Percentiles rank a stretch among this genome's conserved stretches.
Evolutionary conservation across 2,113 vertebrate species (phyloP).

Genomic region (Oncorhynchus masou): DNA sequence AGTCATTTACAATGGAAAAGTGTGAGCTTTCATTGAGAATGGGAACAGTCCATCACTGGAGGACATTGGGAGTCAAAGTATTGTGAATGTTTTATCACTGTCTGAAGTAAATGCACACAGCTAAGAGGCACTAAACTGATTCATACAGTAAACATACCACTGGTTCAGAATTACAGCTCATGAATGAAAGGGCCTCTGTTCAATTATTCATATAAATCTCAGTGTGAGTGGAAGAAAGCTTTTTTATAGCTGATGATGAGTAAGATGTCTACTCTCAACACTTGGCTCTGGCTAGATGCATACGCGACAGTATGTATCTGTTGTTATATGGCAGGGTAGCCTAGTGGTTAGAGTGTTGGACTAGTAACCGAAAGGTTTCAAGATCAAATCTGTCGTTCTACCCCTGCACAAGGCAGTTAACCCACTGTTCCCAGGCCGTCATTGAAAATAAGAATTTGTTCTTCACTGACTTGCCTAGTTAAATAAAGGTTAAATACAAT

Average conservation of each 20-base stretch:
- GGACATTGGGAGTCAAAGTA: not conserved
- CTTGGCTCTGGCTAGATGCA: not conserved
- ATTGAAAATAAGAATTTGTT: too few relatives aligned
- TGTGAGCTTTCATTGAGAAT: not conserved
- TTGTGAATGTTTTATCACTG: slow-evolving; percentile 8
- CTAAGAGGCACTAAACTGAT: not conserved
- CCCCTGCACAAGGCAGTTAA: too few relatives aligned
- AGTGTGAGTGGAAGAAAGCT: not conserved
- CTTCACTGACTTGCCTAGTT: too few relatives aligned
- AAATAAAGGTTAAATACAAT: too few relatives aligned
- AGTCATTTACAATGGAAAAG: not conserved
- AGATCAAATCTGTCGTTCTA: too few relatives aligned
- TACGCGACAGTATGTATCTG: too few relatives aligned
- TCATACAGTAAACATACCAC: slow-evolving; percentile 1
- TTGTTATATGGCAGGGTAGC: too few relatives aligned
- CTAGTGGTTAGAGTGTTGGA: too few relatives aligned
- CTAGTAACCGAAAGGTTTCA: too few relatives aligned
- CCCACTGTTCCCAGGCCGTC: too few relatives aligned
- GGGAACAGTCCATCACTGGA: not conserved
- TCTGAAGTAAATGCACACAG: not conserved
- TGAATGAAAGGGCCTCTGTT: not conserved
- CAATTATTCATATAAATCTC: not conserved
- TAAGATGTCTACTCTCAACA: not conserved
- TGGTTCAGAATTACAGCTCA: not conserved
- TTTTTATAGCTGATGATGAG: not conserved